Evolutionary conservation across 2,797 vertebrate species (phyloP).

Genomic region (Micrastur ruficollis): DNA sequence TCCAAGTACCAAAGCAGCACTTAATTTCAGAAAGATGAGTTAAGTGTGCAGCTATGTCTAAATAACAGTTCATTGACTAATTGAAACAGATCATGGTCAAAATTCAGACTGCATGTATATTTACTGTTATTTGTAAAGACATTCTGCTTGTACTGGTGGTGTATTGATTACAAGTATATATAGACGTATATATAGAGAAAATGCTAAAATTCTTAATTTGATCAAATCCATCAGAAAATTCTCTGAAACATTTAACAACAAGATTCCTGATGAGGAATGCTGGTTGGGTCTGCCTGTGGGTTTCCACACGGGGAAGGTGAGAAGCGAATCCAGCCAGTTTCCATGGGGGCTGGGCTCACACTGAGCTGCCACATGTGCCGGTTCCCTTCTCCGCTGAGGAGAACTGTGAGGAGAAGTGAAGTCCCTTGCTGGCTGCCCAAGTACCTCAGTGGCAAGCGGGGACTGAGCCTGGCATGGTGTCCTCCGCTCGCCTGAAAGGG

Average conservation of each 20-base stretch:
- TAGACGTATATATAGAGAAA: not conserved
- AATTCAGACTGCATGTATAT: not conserved
- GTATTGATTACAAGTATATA: not conserved
- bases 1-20: not conserved
- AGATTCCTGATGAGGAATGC: not conserved
- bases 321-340: not conserved
- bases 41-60: not conserved
- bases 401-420: not conserved
- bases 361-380: fast-evolving
- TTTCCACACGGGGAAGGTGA: not conserved
- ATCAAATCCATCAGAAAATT: not conserved
- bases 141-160: not conserved
- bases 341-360: not conserved
- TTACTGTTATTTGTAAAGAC: not conserved
- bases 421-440: not conserved
- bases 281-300: not conserved
- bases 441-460: fast-evolving
- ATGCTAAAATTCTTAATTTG: not conserved
- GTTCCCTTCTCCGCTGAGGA: not conserved
- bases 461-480: fast-evolving
- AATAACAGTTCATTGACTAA: not conserved
- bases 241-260: not conserved
- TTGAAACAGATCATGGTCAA: not conserved
- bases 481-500: fast-evolving
- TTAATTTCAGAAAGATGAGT: not conserved